phyloP scores from a whole-genome alignment of 1,140 invertebrate species.

The Scaptomyza montana region DNA sequence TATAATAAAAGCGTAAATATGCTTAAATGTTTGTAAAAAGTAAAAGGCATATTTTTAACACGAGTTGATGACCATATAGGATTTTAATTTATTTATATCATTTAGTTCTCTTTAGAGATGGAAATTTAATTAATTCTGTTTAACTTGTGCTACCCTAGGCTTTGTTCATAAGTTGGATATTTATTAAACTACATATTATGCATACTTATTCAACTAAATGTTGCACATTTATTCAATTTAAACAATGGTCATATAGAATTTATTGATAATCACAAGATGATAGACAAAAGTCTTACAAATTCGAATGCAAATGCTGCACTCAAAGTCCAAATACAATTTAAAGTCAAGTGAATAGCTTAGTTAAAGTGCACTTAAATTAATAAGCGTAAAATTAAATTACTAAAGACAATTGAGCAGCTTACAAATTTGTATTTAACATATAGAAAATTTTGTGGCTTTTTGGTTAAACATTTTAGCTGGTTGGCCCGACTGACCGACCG shows the following conservation, averaged over 20 bases:
- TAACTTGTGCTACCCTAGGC: too few relatives aligned
- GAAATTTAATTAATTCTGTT: too few relatives aligned
- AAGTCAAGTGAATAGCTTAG: neutral
- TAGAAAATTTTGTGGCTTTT: constrained; percentile 22
- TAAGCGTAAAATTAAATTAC: constrained; percentile 1
- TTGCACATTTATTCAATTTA: too few relatives aligned
- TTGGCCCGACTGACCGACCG: constrained; percentile 3
- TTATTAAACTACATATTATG: too few relatives aligned
- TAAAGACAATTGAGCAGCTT: neutral
- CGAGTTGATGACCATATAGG: neutral
- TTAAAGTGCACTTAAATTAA: neutral
- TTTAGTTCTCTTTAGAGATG: too few relatives aligned
- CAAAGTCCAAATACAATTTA: neutral
- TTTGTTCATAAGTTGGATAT: too few relatives aligned
- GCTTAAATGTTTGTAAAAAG: neutral
- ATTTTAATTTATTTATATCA: neutral
- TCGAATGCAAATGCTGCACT: too few relatives aligned
- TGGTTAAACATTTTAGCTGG: constrained; percentile 4
- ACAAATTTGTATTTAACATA: neutral
- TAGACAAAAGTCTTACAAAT: neutral
- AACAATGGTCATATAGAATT: too few relatives aligned
- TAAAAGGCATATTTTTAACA: neutral
- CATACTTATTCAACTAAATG: too few relatives aligned
- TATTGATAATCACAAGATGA: too few relatives aligned
- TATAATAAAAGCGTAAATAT: neutral